Base-by-base conservation (phyloP, 2,797 vertebrate genomes). In the Holocentrus rufus region DNA sequence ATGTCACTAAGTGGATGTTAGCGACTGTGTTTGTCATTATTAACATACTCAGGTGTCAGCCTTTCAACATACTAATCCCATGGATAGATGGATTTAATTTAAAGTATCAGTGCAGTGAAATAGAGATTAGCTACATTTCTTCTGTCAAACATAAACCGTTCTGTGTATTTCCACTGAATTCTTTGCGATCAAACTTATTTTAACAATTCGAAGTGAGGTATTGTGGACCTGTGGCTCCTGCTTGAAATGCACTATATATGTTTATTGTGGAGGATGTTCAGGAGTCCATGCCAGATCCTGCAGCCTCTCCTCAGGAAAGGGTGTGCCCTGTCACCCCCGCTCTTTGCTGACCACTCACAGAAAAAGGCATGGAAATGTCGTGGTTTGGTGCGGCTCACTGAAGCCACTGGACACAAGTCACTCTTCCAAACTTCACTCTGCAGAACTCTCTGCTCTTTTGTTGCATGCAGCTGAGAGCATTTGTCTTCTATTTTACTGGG, bases 281-380 rank as follows among this genome's bases (percentile, higher is more conserved):
- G 53, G 74, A 69, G 61, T 39, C 20, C 3, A 7, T 76, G 88
- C 85, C 88, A 87, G 22, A 22, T 65, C 54, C n/a, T 79, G 27
- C 73, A 69, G 87, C 69, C 83, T 70, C 73, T 53, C 73, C 70
- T 68, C 86, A 90, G 88, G 90, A 92, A 73, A 91, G 91, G 92
- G 91, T 70, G 92, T 84, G 86, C 79, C 30, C 81, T 60, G 65
- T 81, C 79, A 67, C 79, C 72, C 85, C 76, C 22, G 52, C 68
- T 73, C 63, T 11, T 25, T 10, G 72, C 64, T 85, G 84, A 91
- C 90, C 87, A 47, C 87, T 87, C 80, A 67, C 87, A 77, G 73
- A 76, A 89, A 89, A 87, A 90, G 72, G 42, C 82, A 74, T 49
- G 83, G 70, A 79, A 85, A 83, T 31, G 72, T 65, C 2, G 74